Base-by-base conservation (phyloP, 2,113 vertebrate genomes). In the Catharus fuscescens region DNA sequence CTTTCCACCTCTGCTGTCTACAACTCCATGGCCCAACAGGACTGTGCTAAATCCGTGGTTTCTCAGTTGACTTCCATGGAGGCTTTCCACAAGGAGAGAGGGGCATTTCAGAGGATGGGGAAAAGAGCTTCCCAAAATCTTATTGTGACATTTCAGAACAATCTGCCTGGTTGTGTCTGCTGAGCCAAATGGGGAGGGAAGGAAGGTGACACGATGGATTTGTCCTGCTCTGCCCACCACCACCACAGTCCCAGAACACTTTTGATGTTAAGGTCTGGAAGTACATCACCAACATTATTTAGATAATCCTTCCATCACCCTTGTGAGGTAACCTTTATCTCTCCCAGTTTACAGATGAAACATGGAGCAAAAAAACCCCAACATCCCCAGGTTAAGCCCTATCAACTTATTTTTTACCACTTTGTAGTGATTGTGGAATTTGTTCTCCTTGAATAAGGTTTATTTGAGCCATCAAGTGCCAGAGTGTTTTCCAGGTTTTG, bases 1-100 rank as follows among this genome's bases (percentile, higher is more conserved):
- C 67, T 88, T 92, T 95, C 78, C 73, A 66, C n/a, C 89, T 91
- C 84, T 96, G 62, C 57, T 32, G 70, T n/a, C 47, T 82, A 32
- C 23, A 47, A 6, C 5, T 40, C 34, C 42, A 20, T 10, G 26
- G 28, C 16, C 13, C n/a, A 62, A 54, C 0, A 3, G 53, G 52
- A 32, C 60, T 20, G 6, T 52, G 31, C 12, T 61, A 91, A 87
- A 80, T 31, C 65, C 42, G 24, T 72, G 20, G 28, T 40, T 82
- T 80, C 65, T 79, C 65, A 36, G n/a, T 2, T 84, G 40, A 57
- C n/a, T 71, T 84, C 53, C 57, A 12, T 0, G 0, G 31, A 42
- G 29, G 17, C 45, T 79, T 91, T 60, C 48, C 26, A 57, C 24
- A 50, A 57, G 44, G 53, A 64, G 7, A 36, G 6, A 2, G 14